Percentiles rank a stretch among this genome's conserved stretches.
Conservation (phyloP, 2,888 invertebrate genomes). For the Rhimphoctona megacephalus region DNA sequence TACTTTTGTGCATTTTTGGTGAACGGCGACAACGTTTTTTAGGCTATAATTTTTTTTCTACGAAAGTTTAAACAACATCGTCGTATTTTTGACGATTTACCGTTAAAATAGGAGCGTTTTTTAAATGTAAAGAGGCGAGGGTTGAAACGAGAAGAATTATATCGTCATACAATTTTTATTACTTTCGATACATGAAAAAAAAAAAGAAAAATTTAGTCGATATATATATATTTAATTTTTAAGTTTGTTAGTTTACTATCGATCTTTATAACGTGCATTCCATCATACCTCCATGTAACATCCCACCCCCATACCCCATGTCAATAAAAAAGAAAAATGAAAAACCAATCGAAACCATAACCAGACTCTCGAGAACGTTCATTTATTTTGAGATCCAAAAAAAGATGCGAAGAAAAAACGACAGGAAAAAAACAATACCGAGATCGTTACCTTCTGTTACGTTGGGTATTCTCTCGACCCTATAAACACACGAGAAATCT, state of each 20-base stretch:
- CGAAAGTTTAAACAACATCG: slow-evolving; percentile 58
- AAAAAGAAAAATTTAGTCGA: slow-evolving; percentile 60
- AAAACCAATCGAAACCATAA: slow-evolving; percentile 61
- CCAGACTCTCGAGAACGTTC: slow-evolving; percentile 31
- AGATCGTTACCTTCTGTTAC: slow-evolving; percentile 27
- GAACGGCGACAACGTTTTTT: slow-evolving; percentile 55
- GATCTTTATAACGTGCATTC: slow-evolving; percentile 78
- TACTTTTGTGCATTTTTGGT: slow-evolving; percentile 66
- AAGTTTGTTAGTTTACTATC: slow-evolving; percentile 74
- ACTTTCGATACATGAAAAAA: slow-evolving; percentile 59
- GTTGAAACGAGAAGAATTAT: slow-evolving; percentile 22
- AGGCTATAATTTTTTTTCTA: slow-evolving; percentile 61
- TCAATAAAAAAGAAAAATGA: slow-evolving; percentile 76
- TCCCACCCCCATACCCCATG: slow-evolving; percentile 73
- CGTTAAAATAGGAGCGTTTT: slow-evolving; percentile 54
- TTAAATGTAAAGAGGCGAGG: slow-evolving; percentile 55
- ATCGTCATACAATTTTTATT: slow-evolving; percentile 69
- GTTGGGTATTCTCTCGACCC: slow-evolving; percentile 1
- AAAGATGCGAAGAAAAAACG: not conserved
- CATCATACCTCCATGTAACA: slow-evolving; percentile 80
- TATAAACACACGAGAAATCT: slow-evolving; percentile 1
- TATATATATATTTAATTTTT: slow-evolving; percentile 73
- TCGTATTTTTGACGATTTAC: slow-evolving; percentile 57
- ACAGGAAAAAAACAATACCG: not conserved
- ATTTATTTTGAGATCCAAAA: slow-evolving; percentile 15